phyloP scores from a whole-genome alignment of 53 echinoderm and acorn worm genomes.

The Holothuria leucospilota region DNA sequence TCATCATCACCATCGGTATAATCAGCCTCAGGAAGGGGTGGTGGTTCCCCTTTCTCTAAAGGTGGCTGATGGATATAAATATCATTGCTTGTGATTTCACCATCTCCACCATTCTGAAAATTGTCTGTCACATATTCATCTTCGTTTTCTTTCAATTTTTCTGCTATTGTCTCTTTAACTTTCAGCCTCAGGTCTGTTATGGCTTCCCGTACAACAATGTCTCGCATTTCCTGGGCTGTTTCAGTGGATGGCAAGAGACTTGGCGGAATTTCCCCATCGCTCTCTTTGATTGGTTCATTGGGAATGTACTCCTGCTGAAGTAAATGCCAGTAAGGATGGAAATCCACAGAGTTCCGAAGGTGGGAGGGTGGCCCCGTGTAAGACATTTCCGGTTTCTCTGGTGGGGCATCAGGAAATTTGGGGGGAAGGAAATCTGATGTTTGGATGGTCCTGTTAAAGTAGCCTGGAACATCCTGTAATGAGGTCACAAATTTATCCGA shows the following conservation, averaged over 20 bases:
- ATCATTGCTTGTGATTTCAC: background rate
- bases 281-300: slow-evolving; percentile 63
- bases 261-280: slow-evolving; percentile 62
- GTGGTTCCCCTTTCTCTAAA: background rate
- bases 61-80: background rate
- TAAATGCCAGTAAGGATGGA: slow-evolving; percentile 91
- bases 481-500: slow-evolving; percentile 73
- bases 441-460: slow-evolving; percentile 85
- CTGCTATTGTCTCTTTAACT: slow-evolving; percentile 72
- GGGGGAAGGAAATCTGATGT: slow-evolving; percentile 77
- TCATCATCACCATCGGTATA: background rate
- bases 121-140: slow-evolving; percentile 26
- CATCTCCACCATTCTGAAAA: background rate
- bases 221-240: slow-evolving; percentile 84
- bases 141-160: slow-evolving; percentile 64
- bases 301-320: slow-evolving; percentile 74
- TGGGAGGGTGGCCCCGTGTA: slow-evolving; percentile 96
- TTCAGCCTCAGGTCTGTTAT: slow-evolving; percentile 74
- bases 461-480: slow-evolving; percentile 77
- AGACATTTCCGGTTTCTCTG: slow-evolving; percentile 82
- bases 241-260: slow-evolving; percentile 77
- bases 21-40: slow-evolving; percentile 19
- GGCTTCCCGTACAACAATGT: slow-evolving; percentile 83
- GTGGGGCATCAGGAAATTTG: slow-evolving; percentile 60
- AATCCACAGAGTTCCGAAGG: slow-evolving; percentile 83